Conservation (phyloP, 2,113 vertebrate genomes). For the Chroicocephalus ridibundus region DNA sequence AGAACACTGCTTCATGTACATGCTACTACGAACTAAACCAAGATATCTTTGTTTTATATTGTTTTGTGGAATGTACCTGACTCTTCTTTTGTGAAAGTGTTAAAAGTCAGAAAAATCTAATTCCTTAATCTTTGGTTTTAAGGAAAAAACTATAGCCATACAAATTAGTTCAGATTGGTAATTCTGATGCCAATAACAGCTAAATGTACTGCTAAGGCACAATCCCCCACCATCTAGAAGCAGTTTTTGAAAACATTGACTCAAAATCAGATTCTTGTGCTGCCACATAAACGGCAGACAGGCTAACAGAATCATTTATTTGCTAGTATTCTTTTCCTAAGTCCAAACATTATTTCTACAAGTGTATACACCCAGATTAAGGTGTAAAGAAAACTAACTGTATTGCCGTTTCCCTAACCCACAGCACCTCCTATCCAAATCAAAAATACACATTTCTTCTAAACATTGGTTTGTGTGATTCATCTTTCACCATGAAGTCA, state of each 20-base stretch:
- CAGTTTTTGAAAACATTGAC: neutral
- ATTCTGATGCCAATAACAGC: neutral
- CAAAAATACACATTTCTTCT: neutral
- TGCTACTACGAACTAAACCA: neutral
- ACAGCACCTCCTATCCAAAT: neutral
- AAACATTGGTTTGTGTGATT: neutral
- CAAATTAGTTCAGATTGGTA: neutral
- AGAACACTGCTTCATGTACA: neutral
- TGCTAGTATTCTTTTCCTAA: neutral
- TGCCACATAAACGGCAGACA: neutral
- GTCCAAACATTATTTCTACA: neutral
- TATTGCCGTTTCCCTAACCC: neutral
- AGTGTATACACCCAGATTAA: neutral
- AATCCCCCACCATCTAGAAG: neutral
- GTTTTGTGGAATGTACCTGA: neutral
- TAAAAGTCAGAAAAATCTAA: neutral
- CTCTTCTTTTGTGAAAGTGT: neutral
- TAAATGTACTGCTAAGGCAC: neutral
- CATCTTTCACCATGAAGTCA: neutral
- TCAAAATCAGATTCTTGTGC: neutral
- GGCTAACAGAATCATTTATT: neutral
- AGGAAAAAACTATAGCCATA: neutral
- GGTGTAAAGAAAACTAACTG: neutral
- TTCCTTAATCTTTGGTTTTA: neutral
- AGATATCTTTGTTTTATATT: neutral